phyloP scores from a whole-genome alignment of 1,140 invertebrate species.

The Helicoverpa armigera region DNA sequence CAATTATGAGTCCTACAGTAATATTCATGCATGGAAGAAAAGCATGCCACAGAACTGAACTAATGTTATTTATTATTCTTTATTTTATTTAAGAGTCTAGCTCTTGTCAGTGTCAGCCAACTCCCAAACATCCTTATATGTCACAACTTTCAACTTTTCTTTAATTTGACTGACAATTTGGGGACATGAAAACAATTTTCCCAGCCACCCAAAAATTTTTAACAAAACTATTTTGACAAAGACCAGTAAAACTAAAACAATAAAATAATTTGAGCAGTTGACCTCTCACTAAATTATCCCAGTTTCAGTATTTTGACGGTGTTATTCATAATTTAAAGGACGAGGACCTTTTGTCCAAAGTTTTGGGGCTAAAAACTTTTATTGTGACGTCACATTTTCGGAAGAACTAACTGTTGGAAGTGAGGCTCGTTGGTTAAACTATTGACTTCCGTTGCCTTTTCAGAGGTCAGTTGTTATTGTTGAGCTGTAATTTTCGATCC shows the following conservation, averaged over 20 bases:
- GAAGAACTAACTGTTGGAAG: not conserved
- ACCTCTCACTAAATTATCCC: conserved; percentile 33
- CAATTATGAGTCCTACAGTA: too few relatives aligned
- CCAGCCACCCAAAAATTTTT: not conserved
- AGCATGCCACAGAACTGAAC: too few relatives aligned
- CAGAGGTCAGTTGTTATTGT: not conserved
- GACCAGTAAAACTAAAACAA: conserved; percentile 13
- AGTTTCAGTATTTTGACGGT: conserved; percentile 27
- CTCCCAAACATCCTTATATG: too few relatives aligned
- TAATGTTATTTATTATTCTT: too few relatives aligned
- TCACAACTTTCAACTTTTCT: too few relatives aligned
- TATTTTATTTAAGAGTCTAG: too few relatives aligned
- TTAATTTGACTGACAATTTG: too few relatives aligned
- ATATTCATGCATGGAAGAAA: too few relatives aligned
- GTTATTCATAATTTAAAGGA: conserved; percentile 30
- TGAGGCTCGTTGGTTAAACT: too few relatives aligned
- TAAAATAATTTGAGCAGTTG: conserved; percentile 6
- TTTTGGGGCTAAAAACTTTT: conserved; percentile 31
- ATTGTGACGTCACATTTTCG: not conserved
- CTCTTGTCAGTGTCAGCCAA: too few relatives aligned
- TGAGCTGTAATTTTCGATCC: too few relatives aligned
- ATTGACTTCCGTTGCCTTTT: too few relatives aligned
- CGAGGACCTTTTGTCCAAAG: conserved; percentile 8
- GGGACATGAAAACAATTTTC: not conserved
- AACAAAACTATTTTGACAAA: not conserved